Conservation (phyloP, 1,140 invertebrate species). For the Asobara japonica region DNA sequence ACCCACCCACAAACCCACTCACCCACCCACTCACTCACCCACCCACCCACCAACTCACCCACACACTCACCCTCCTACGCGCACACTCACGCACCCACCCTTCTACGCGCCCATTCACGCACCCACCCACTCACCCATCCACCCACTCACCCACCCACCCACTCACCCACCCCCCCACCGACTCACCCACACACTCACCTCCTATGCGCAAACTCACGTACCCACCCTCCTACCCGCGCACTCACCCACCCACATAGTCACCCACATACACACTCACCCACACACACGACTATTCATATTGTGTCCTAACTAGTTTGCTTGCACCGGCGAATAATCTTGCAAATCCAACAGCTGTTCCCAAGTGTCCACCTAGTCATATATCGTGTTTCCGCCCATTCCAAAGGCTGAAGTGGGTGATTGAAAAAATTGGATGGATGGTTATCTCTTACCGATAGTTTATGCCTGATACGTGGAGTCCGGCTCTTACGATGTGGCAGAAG, state of each 20-base stretch:
- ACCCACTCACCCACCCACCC: too few relatives aligned
- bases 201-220: too few relatives aligned
- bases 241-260: not conserved
- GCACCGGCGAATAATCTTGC: slow-evolving; percentile 21
- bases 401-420: not conserved
- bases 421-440: not conserved
- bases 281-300: slow-evolving; percentile 35
- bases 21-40: too few relatives aligned
- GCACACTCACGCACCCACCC: not conserved
- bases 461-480: slow-evolving; percentile 52
- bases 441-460: slow-evolving; percentile 57
- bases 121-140: too few relatives aligned
- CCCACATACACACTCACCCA: too few relatives aligned
- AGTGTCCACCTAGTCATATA: not conserved
- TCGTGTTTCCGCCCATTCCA: not conserved
- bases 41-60: too few relatives aligned
- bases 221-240: not conserved
- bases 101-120: not conserved
- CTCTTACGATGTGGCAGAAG: slow-evolving; percentile 55
- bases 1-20: too few relatives aligned
- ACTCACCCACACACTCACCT: too few relatives aligned
- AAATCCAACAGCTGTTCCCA: slow-evolving; percentile 19
- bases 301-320: slow-evolving; percentile 30
- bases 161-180: too few relatives aligned
- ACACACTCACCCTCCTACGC: too few relatives aligned